Conservation (phyloP, 2,113 vertebrate genomes). For the Mustelus asterias region DNA sequence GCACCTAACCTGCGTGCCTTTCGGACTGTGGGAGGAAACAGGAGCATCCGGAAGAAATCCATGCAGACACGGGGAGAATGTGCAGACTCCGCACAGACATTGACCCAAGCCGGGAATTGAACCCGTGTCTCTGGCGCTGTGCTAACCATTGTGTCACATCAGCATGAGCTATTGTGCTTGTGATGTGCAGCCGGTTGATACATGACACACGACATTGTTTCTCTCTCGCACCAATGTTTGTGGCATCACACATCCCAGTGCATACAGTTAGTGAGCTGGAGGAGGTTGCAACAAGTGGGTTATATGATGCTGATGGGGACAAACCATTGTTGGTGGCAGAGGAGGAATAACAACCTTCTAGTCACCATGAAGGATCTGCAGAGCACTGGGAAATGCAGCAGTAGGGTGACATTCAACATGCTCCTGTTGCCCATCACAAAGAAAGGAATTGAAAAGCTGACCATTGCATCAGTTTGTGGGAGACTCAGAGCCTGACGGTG, state of each 20-base stretch:
- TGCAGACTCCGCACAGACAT: too few relatives aligned
- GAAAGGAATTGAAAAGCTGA: background rate
- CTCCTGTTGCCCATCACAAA: background rate
- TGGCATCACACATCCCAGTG: background rate
- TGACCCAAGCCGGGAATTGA: too few relatives aligned
- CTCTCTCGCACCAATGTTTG: too few relatives aligned
- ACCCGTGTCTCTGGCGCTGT: too few relatives aligned
- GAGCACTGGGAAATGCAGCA: too few relatives aligned
- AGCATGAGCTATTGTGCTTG: too few relatives aligned
- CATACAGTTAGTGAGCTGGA: background rate
- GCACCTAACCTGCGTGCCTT: too few relatives aligned
- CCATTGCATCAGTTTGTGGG: background rate
- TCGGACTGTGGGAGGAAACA: too few relatives aligned
- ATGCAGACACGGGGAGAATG: too few relatives aligned
- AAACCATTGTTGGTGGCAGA: background rate
- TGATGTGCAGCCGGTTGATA: background rate
- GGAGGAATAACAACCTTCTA: background rate
- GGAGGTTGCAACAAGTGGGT: background rate
- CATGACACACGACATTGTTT: background rate
- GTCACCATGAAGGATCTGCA: background rate
- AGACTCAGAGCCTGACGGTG: background rate
- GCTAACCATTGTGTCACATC: too few relatives aligned
- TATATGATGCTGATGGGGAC: background rate
- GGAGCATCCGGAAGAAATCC: too few relatives aligned
- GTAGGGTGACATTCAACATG: background rate